phyloP scores from a whole-genome alignment of 2,888 invertebrate species.

The Ditylenchus weischeri region DNA sequence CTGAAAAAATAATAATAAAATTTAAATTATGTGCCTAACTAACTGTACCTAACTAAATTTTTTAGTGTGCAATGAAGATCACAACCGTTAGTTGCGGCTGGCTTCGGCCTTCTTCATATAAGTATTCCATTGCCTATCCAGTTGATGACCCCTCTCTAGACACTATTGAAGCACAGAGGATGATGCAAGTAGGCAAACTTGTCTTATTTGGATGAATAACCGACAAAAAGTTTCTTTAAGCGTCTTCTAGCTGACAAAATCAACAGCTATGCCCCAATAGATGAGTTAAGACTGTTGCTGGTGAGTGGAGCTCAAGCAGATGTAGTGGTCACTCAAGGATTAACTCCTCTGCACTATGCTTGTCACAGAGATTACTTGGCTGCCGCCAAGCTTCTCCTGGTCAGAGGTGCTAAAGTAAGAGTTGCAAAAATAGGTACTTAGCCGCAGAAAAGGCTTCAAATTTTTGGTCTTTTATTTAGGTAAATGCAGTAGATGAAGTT shows the following conservation, averaged over 20 bases:
- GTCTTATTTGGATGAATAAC: not conserved
- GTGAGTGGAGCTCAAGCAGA: slow-evolving; percentile 77
- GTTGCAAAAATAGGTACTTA: too few relatives aligned
- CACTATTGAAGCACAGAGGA: slow-evolving; percentile 14
- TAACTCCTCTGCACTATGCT: slow-evolving; percentile 85
- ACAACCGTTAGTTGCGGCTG: too few relatives aligned
- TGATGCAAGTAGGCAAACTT: slow-evolving; percentile 19
- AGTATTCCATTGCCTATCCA: slow-evolving; percentile 4
- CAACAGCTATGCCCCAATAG: slow-evolving; percentile 78
- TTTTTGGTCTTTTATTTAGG: slow-evolving; percentile 59
- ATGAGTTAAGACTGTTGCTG: slow-evolving; percentile 79
- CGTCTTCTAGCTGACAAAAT: slow-evolving; percentile 72
- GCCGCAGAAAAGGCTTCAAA: not conserved
- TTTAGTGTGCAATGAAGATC: too few relatives aligned
- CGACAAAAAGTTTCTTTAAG: slow-evolving; percentile 16
- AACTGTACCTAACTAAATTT: too few relatives aligned
- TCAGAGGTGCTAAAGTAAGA: slow-evolving; percentile 63
- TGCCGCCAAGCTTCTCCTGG: slow-evolving; percentile 76
- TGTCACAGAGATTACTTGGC: slow-evolving; percentile 77
- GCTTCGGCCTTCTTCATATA: too few relatives aligned
- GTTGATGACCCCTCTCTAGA: slow-evolving; percentile 23
- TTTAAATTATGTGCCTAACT: too few relatives aligned
- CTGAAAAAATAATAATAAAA: too few relatives aligned
- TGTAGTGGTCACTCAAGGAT: slow-evolving; percentile 78
- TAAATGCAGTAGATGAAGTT: slow-evolving; percentile 71